Evolutionary conservation across 1,140 invertebrate genomes (phyloP), one percentile per base, ranked within the genome.

Genomic region (Aricia agestis): DNA sequence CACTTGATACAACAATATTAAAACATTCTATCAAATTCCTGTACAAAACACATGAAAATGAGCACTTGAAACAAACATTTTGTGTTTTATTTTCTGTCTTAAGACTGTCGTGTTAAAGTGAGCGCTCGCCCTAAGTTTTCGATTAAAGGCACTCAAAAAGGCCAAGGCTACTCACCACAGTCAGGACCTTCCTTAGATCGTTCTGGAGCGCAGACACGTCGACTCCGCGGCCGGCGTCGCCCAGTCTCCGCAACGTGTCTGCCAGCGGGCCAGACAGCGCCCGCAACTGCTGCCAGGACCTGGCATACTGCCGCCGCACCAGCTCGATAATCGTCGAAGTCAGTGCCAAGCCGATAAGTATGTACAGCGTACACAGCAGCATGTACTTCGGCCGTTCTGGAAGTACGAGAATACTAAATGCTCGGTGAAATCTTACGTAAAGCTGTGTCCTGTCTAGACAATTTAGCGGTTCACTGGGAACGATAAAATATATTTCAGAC

Each of bases 251-350:
- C 42, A 97, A 88, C 63, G 96, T 94, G 77, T 97, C 96, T 2
- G 96, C 95, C 75, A 97, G 88, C 7, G 96, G 96, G 52, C 96
- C 96, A 1, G 95, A 95, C 10, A 97, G 88, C 25, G 95, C 95
- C 86, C 96, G 94, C 32, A 97, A 85, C 79, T 95, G 94, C 78
- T 94, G 93, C 97, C 97, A 98, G 70, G 96, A 97, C 76, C 96
- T 94, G 9, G 96, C 96, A 85, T 98, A 98, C 83, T 97, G 96
- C 68, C 95, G 91, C 67, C 96, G 90, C 45, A 97, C 96, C 72
- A 97, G 90, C 89, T 98, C 98, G 78, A 98, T 98, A 76, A 98
- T 98, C 74, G 98, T 99, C 1, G 97, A 97, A 1, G 98, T 98
- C 61, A 99, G 86, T 2, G 98, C 97, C 85, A 99, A 92, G 5